Percentiles rank a stretch among this genome's conserved stretches.
Conservation (phyloP, 2,113 vertebrate genomes). For the Xiphophorus maculatus region DNA sequence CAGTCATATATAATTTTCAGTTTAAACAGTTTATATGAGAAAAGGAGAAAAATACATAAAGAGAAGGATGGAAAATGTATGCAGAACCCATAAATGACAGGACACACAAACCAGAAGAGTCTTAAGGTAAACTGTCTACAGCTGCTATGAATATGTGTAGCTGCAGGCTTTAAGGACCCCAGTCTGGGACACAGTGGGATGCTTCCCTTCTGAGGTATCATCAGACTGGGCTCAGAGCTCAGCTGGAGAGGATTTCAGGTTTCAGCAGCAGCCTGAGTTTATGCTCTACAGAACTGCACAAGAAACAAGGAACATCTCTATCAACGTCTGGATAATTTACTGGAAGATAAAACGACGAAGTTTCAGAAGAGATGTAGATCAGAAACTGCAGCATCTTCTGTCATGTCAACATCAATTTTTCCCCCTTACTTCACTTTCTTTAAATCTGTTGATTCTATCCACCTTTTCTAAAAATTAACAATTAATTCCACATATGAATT, state of each 20-base stretch:
- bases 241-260: slow-evolving; percentile 31
- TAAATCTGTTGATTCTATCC: background rate
- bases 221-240: slow-evolving; percentile 22
- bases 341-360: slow-evolving; percentile 12
- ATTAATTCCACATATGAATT: background rate
- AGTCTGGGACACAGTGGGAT: too few species aligned
- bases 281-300: slow-evolving; percentile 35
- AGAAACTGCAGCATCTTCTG: background rate
- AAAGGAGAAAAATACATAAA: background rate
- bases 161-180: too few species aligned
- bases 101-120: too few species aligned
- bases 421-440: background rate
- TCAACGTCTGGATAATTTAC: slow-evolving; percentile 16
- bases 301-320: slow-evolving; percentile 19
- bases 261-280: slow-evolving; percentile 11
- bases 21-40: background rate
- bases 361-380: slow-evolving; percentile 20
- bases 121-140: too few species aligned
- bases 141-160: too few species aligned
- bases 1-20: background rate
- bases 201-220: too few species aligned
- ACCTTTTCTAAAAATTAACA: background rate
- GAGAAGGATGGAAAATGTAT: slow-evolving; percentile 37
- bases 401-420: background rate
- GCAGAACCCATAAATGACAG: too few species aligned